These are phyloP conservation scores for Anas bahamensis DNA, from an alignment of 2,797 vertebrate species.

Conservation along the genomic window DNA sequence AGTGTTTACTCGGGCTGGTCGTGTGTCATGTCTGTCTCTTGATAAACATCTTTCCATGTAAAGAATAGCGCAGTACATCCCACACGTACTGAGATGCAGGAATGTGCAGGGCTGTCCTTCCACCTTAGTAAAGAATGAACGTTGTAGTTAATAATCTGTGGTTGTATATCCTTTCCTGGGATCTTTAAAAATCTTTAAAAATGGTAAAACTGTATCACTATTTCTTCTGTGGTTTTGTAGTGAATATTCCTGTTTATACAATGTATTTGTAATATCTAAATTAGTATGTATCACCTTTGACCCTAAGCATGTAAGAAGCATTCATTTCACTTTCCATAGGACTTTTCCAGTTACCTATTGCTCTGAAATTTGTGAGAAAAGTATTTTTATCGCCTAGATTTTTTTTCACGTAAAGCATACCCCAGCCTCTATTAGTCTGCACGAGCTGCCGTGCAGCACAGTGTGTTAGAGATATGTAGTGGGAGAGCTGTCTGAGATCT, in stretches of 20 bases:
- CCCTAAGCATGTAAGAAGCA: neutral
- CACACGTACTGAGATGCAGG: neutral
- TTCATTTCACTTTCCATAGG: neutral
- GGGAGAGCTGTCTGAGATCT: neutral
- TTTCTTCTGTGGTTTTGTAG: neutral
- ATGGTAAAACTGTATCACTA: rapidly evolving
- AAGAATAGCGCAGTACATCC: neutral
- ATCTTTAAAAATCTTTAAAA: neutral
- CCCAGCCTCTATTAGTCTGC: neutral
- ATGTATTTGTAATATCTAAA: neutral
- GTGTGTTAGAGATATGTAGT: neutral
- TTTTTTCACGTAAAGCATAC: neutral
- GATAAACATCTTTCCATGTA: conserved; percentile 31
- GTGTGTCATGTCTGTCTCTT: neutral
- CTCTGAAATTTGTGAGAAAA: neutral
- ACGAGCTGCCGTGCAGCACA: neutral
- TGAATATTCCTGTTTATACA: neutral
- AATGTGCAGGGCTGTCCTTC: neutral
- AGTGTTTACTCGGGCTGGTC: conserved; percentile 46
- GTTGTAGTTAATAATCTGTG: neutral
- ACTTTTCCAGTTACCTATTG: neutral
- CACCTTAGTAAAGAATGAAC: neutral
- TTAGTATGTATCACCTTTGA: neutral
- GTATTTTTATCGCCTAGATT: neutral
- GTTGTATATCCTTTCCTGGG: neutral